These are phyloP conservation scores for Lacanobia wlatinum DNA, from an alignment of 2,888 invertebrate genomes.

Conservation along the genomic window DNA sequence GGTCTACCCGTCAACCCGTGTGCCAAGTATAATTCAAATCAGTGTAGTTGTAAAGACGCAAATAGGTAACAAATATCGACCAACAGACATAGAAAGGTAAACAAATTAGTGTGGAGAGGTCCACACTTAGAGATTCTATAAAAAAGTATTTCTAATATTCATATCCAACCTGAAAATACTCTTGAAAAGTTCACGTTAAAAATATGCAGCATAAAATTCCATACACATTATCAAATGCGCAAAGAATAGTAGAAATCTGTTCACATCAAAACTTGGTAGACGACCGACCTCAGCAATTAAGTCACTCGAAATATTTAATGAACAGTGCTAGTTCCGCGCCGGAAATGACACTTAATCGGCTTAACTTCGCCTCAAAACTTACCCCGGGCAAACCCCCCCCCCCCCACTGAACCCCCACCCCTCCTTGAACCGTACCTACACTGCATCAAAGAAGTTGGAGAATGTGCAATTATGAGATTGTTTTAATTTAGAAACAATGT, in stretches of 20 bases:
- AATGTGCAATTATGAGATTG: conserved; percentile 91
- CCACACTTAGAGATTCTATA: too few species aligned
- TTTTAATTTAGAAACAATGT: conserved; percentile 91
- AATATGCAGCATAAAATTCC: conserved; percentile 23
- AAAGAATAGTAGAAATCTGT: conserved; percentile 76
- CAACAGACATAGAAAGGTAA: too few species aligned
- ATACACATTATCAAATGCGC: conserved; percentile 55
- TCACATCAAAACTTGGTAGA: conserved; percentile 81
- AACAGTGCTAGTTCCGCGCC: conserved; percentile 88
- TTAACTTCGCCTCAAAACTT: conserved; percentile 89
- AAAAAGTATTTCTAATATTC: neutral
- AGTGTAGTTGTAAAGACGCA: too few species aligned
- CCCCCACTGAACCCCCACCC: conserved; percentile 61
- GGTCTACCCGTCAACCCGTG: too few species aligned
- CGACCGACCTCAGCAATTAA: conserved; percentile 87
- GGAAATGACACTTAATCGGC: conserved; percentile 90
- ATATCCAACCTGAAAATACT: neutral
- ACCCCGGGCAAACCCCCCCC: conserved; percentile 73
- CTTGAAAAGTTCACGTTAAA: neutral
- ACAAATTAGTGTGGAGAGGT: too few species aligned
- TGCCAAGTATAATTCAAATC: too few species aligned
- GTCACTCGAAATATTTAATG: conserved; percentile 90
- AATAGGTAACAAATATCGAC: too few species aligned
- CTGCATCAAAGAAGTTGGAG: conserved; percentile 89
- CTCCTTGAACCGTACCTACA: conserved; percentile 75